These are phyloP conservation scores for Pollenia labialis DNA, from an alignment of 2,888 invertebrate species.

Conservation along the genomic window DNA sequence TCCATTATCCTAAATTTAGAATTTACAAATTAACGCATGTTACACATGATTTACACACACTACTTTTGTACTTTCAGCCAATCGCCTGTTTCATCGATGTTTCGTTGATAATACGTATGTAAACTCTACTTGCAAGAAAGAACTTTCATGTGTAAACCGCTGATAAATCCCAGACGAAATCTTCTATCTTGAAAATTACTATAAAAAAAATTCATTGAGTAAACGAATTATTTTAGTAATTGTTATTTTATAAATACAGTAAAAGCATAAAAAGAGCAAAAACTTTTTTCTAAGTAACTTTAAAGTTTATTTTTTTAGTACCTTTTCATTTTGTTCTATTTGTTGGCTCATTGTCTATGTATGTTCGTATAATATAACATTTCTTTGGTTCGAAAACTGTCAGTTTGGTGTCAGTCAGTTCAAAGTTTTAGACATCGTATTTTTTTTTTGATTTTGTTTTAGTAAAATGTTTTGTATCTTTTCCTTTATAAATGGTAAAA, in stretches of 20 bases:
- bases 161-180: too few species aligned
- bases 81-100: too few species aligned
- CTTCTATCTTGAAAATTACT: too few species aligned
- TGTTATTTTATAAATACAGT: not conserved
- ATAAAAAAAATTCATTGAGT: not conserved
- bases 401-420: conserved; percentile 60
- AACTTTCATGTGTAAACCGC: too few species aligned
- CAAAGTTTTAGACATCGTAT: conserved; percentile 54
- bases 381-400: conserved; percentile 48
- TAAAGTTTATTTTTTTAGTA: not conserved
- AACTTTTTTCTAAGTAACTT: not conserved
- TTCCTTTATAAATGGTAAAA: not conserved
- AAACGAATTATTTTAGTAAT: not conserved
- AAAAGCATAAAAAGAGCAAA: not conserved
- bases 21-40: too few species aligned
- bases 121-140: too few species aligned
- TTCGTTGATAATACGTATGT: too few species aligned
- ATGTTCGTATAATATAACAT: conserved; percentile 1
- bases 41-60: too few species aligned
- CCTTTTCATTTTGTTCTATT: not conserved
- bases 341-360: not conserved
- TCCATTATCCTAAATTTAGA: too few species aligned
- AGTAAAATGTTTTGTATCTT: not conserved
- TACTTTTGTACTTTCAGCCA: too few species aligned
- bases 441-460: not conserved